phyloP scores from a whole-genome alignment of 2,797 vertebrate species.

The Sylvia borin region DNA sequence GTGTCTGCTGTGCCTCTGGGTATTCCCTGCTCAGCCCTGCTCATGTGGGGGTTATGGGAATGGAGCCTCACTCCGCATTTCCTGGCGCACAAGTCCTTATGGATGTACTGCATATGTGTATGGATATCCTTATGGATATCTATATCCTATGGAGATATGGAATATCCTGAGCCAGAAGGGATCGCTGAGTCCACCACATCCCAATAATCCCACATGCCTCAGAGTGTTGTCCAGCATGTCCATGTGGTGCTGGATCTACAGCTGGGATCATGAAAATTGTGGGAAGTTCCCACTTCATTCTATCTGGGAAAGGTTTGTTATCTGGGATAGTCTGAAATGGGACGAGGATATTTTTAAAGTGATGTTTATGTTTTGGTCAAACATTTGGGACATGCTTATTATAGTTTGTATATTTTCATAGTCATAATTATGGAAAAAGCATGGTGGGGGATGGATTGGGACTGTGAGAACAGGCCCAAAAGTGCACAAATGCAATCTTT shows the following conservation, averaged over 20 bases:
- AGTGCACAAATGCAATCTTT: background rate
- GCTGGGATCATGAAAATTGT: background rate
- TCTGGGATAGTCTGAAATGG: background rate
- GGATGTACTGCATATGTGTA: no score
- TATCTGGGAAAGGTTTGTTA: background rate
- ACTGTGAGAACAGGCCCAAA: background rate
- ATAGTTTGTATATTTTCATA: background rate
- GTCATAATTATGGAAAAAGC: background rate
- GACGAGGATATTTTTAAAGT: background rate
- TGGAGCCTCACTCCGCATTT: background rate
- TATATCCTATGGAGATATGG: background rate
- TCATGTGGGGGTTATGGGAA: accelerated
- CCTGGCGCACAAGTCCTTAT: background rate
- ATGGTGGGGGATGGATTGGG: background rate
- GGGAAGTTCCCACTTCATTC: background rate
- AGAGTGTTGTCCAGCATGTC: accelerated
- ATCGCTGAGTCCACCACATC: background rate
- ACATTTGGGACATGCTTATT: background rate
- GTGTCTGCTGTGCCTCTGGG: accelerated
- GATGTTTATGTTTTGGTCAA: background rate
- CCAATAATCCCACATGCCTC: background rate
- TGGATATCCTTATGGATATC: no score
- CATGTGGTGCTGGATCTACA: background rate
- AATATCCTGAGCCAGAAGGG: background rate
- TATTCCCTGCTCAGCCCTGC: background rate